phyloP scores from a whole-genome alignment of 2,113 vertebrate species.

The Protobothrops mucrosquamatus region DNA sequence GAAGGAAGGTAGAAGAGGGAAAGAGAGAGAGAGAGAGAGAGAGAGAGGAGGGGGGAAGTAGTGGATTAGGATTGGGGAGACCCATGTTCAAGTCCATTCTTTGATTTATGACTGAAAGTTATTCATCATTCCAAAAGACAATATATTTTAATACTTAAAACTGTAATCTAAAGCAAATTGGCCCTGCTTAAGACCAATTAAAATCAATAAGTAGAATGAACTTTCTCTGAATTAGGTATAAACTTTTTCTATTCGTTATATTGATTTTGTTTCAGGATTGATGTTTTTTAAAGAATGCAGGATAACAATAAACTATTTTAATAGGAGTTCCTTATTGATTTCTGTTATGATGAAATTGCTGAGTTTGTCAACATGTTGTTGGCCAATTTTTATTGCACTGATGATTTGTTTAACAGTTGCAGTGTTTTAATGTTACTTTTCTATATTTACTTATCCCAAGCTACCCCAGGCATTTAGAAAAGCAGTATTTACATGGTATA shows the following conservation, averaged over 20 bases:
- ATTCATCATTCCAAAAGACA: background rate
- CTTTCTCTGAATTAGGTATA: background rate
- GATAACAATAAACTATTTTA: background rate
- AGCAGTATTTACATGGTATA: background rate
- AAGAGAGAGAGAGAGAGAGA: background rate
- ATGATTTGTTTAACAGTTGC: background rate
- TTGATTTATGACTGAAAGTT: background rate
- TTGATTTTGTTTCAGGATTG: background rate
- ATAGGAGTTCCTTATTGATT: background rate
- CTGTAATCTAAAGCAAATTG: background rate
- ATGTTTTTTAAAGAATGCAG: background rate
- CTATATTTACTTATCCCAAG: background rate
- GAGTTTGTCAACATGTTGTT: background rate
- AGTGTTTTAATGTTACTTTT: background rate
- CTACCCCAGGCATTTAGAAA: background rate
- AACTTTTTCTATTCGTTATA: background rate
- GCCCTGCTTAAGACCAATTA: background rate
- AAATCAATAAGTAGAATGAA: background rate
- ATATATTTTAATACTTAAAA: background rate
- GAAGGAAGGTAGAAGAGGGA: background rate
- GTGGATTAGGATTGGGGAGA: background rate
- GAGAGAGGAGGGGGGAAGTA: background rate
- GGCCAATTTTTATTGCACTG: background rate
- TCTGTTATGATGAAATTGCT: background rate
- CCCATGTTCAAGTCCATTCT: background rate